Evolutionary conservation across 2,797 vertebrate species (phyloP), one percentile per base, ranked within the genome.

Genomic region (Sebastes trivittatus): DNA sequence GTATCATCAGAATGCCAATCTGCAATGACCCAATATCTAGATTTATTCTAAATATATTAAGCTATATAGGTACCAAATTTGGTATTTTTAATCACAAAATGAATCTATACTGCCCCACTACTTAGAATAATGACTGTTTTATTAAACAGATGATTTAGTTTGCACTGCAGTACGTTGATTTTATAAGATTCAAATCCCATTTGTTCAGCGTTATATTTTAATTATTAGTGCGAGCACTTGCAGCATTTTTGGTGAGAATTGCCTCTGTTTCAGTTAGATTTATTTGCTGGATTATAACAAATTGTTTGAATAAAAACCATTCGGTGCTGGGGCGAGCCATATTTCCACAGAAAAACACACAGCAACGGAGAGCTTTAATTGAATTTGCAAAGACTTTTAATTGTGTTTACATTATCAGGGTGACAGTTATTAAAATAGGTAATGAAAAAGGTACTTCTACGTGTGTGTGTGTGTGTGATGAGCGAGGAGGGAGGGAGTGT

Each of bases 341-440:
- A 54, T 64, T 82, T 70, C 32, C 23, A 67, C 23, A 65, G 25
- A 22, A 61, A 76, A 67, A 38, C 36, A 61, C 7, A n/a, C 38
- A 34, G 7, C 67, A 62, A 72, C 70, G 2, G 78, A 74, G n/a
- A 63, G 71, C 18, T n/a, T 49, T 46, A 29, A 29, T 77, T 58
- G 68, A 16, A 79, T 77, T 77, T 77, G 60, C 49, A 69, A 73
- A 38, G 29, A 34, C 65, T 6, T 49, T 58, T 75, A 65, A 78
- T 73, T 78, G 77, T 71, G 34, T 71, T 8, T 42, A 71, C 16
- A 36, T 36, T 56, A 34, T 56, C 22, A 5, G 32, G 18, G 20
- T 68, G 46, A 32, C 11, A 16, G 23, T 38, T 38, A n/a, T 42
- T 38, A n/a, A 71, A 59, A 58, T 20, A 8, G 18, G 32, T 27